These are phyloP conservation scores for Pseudachorutes palmiensis DNA, from an alignment of 1,140 invertebrate species.

Conservation along the genomic window DNA sequence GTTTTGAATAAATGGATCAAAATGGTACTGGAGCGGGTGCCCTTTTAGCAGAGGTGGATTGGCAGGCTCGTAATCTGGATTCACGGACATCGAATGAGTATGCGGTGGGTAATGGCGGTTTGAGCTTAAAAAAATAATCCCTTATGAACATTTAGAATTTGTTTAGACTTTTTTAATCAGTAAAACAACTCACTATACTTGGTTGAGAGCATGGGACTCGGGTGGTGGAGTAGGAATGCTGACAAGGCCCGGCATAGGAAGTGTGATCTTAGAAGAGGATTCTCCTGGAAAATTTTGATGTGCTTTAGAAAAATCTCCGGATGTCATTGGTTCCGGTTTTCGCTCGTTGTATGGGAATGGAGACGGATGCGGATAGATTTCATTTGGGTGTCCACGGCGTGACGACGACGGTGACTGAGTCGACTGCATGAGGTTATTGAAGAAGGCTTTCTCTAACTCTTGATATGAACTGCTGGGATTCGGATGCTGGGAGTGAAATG, in stretches of 20 bases:
- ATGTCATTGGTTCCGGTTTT: neutral
- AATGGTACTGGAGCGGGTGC: slow-evolving; percentile 21
- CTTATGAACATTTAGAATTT: no score
- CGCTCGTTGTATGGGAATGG: neutral
- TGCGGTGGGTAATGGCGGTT: slow-evolving; percentile 33
- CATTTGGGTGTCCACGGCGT: neutral
- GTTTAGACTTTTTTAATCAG: no score
- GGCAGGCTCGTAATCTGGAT: slow-evolving; percentile 35
- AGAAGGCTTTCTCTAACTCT: neutral
- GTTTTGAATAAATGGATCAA: slow-evolving; percentile 32
- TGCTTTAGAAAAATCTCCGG: neutral
- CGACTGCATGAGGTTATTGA: neutral
- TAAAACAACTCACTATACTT: slow-evolving; percentile 15
- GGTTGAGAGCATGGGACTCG: slow-evolving; percentile 18
- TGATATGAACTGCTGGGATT: neutral
- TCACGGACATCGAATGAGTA: slow-evolving; percentile 30
- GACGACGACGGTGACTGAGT: neutral
- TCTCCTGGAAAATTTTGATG: neutral
- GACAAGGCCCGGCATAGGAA: slow-evolving; percentile 32
- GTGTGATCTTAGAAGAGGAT: slow-evolving; percentile 20
- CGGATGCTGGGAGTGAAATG: neutral
- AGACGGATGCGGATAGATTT: neutral
- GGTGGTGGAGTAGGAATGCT: slow-evolving; percentile 29
- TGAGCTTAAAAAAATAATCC: slow-evolving; percentile 5
- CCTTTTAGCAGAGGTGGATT: slow-evolving; percentile 36